Evolutionary conservation across 2,888 invertebrate species (phyloP).

Genomic region (Achlya flavicornis): DNA sequence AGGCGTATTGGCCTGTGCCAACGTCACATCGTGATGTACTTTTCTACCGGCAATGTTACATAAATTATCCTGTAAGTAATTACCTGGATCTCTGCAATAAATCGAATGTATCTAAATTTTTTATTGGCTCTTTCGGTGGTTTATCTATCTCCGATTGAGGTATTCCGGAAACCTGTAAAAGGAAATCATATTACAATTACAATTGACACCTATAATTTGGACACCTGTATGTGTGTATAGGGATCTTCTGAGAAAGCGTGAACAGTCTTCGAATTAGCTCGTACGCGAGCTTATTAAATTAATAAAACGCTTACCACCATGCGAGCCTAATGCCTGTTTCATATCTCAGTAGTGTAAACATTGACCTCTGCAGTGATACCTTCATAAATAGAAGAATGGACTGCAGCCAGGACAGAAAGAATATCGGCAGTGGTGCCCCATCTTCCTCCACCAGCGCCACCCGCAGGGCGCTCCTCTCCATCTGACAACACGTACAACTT

Average conservation of each 20-base stretch:
- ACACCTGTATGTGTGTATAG: too few species aligned
- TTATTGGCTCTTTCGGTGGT: conserved; percentile 49
- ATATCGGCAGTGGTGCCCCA: conserved; percentile 92
- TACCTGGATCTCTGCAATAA: conserved; percentile 69
- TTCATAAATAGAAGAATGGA: conserved; percentile 89
- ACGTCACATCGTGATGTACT: too few species aligned
- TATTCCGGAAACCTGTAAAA: conserved; percentile 62
- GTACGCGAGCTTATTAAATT: too few species aligned
- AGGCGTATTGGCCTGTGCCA: too few species aligned
- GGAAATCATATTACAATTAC: neutral
- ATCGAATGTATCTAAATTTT: conserved; percentile 69
- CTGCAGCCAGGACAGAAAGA: conserved; percentile 93
- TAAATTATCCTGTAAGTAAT: conserved; percentile 16
- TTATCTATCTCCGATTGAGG: conserved; percentile 68
- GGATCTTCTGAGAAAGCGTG: too few species aligned
- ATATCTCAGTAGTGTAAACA: too few species aligned
- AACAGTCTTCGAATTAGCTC: too few species aligned
- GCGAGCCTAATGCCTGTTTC: too few species aligned
- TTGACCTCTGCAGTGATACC: conserved; percentile 43
- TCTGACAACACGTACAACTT: conserved; percentile 64
- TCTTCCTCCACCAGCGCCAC: conserved; percentile 94
- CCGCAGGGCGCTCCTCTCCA: conserved; percentile 90
- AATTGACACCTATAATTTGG: too few species aligned
- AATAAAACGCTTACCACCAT: too few species aligned
- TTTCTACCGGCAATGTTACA: too few species aligned